Base-by-base conservation (phyloP, 2,113 vertebrate genomes). In the Pungitius pungitius region DNA sequence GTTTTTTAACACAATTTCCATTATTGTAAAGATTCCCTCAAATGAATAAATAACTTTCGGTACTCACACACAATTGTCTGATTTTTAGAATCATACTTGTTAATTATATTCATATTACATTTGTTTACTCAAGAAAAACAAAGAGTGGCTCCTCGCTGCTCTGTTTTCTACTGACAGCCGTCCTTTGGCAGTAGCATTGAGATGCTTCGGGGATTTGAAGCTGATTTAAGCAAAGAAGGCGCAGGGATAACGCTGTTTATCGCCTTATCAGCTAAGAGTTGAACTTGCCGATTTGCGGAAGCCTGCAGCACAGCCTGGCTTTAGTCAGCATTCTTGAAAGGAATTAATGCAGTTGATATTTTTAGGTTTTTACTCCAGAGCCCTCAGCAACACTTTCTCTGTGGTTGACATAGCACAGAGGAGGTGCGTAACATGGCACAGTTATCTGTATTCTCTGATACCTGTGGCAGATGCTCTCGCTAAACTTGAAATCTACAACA, bases 241-340 rank as follows among this genome's bases (percentile, higher is more conserved):
- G 3, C 54, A 61, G 78, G 71, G 77, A 74, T 91, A 92, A 91
- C 59, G 60, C 83, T 72, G 85, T 82, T 89, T 88, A 92, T 93
- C 83, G 55, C 69, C 82, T 93, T 90, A 92, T 76, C 73, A 84
- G 90, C 90, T 92, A 86, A 80, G 80, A 85, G 65, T 68, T 80
- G 84, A 82, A 84, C 78, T 82, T 85, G 43, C 54, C 73, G 80
- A 61, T 76, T 77, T 80, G 83, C 10, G 17, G 55, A 1, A 0
- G 63, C 73, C 75, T 74, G 58, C 26, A 81, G 76, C 45, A 65
- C 37, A 56, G 55, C 72, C 61, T 64, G 80, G 66, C 76, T 68
- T 73, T 52, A 70, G 77, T 81, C 85, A 83, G 81, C 73, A 84
- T 77, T 79, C 72, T 51, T 51, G 39, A 65, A 54, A 45, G 45